Base-by-base conservation (phyloP, 2,113 vertebrate species). In the Hydrolagus affinis region DNA sequence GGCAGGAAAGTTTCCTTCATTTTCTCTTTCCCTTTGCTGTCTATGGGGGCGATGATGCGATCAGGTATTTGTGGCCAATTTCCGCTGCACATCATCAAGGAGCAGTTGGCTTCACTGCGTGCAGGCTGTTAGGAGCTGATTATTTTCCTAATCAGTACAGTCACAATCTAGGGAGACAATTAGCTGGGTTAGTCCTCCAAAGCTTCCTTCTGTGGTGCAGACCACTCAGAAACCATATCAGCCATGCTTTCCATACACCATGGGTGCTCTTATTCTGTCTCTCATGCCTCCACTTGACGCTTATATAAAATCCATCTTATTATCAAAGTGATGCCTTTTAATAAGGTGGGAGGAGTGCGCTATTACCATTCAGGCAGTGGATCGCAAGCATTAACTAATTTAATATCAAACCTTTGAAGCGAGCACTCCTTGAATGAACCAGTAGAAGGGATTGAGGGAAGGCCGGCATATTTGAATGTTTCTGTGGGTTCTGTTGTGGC, bases 151-250 rank as follows among this genome's bases (percentile, higher is more conserved):
- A 92, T 93, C 90, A 92, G 87, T 91, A 85, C 86, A 12, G 57
- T 89, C 88, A 91, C 87, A 91, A 91, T 92, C 90, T 92, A 86
- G 88, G 87, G 88, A 92, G 88, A 88, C 90, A 91, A 90, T 93
- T 93, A 92, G 90, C 88, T 90, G 89, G 90, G 89, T 91, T 91
- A 90, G 87, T 86, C 90, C 88, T 92, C 89, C 89, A 87, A 87
- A 92, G 89, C 90, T 92, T 90, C 90, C 44, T 86, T n/a, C 0
- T 86, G 85, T 90, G 89, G 89, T 89, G 88, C 85, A 87, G 87
- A 86, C 87, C 89, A 87, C 87, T 90, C 91, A 90, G 88, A 83
- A 91, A 88, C 91, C 87, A 64, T 87, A 86, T 91, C 91, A 91
- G 88, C 90, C 91, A 86, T 87, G 88, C 85, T 92, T 90, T 88